Evolutionary conservation across 2,888 invertebrate genomes (phyloP), one percentile per base, ranked within the genome.

Genomic region (Eugnorisma glareosa): DNA sequence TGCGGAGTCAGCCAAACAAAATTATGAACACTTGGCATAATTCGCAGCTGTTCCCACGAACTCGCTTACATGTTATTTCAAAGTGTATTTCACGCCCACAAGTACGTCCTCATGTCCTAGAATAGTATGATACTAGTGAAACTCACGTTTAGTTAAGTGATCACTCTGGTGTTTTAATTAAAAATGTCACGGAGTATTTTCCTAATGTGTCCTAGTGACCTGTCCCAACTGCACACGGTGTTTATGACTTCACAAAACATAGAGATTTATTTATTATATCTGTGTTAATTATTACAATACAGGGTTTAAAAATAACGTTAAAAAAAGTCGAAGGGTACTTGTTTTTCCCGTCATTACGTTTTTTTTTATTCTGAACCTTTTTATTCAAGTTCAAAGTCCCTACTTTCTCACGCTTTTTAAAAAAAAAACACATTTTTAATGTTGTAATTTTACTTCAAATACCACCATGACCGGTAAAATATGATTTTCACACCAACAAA

Each of bases 1-100:
- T 24, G n/a, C 67, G 81, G 35, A 82, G 73, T 77, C 86, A 81
- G 73, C 73, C 67, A 77, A 81, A 88, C 82, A 83, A 83, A 85
- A 84, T 86, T 84, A 82, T 87, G 88, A 87, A 83, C 82, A 85
- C 86, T 87, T 84, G 85, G 83, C 79, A 89, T 91, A 90, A 90
- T 88, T 86, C 88, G 83, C 91, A 92, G 89, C 90, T 91, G 91
- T 88, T 89, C 77, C 86, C 76, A 75, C 84, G 69, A 89, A 89
- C 82, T 87, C 77, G 84, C 87, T 85, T 87, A 88, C 89, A 88
- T 90, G 89, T 89, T 89, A 89, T 88, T 89, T 86, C 88, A 87
- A 89, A 89, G 83, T 87, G 86, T 87, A 88, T 88, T 89, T 89
- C 83, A 87, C 81, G 84, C 86, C 86, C 87, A 84, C 86, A 87